These are phyloP conservation scores for Takifugu bimaculatus DNA, from an alignment of 2,113 vertebrate genomes.

Conservation along the genomic window DNA sequence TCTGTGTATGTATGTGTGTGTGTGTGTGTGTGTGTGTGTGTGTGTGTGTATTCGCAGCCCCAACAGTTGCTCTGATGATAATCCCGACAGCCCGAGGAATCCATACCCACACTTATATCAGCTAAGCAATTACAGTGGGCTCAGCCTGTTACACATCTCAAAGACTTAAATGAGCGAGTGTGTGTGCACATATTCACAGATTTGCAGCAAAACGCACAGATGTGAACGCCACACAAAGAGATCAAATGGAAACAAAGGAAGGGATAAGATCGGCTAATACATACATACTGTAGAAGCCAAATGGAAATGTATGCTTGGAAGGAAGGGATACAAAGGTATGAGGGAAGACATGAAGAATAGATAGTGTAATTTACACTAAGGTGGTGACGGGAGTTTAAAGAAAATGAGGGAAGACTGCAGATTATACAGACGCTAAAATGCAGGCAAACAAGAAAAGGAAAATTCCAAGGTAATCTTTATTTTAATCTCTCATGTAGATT, in stretches of 20 bases:
- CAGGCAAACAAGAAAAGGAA: conserved; percentile 27
- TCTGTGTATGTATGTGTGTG: conserved; percentile 36
- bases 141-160: conserved; percentile 50
- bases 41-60: conserved; percentile 47
- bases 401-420: conserved; percentile 4
- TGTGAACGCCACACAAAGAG: conserved; percentile 30
- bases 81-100: conserved; percentile 65
- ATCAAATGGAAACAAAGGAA: conserved; percentile 36
- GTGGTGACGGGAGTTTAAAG: conserved; percentile 18
- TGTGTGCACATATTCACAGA: conserved; percentile 34
- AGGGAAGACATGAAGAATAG: conserved; percentile 25
- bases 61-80: conserved; percentile 71
- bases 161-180: conserved; percentile 39
- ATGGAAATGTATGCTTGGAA: conserved; percentile 30
- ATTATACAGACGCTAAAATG: conserved; percentile 33
- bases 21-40: conserved; percentile 32
- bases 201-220: conserved; percentile 36
- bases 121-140: conserved; percentile 67
- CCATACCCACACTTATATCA: conserved; percentile 63
- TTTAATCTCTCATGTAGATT: conserved; percentile 57
- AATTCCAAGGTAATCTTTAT: conserved; percentile 47
- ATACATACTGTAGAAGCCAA: conserved; percentile 5
- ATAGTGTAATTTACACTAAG: conserved; percentile 5
- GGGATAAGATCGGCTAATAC: conserved; percentile 42
- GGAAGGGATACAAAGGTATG: conserved; percentile 24